Evolutionary conservation across 2,113 vertebrate species (phyloP).

Genomic region (Syrrhaptes paradoxus): DNA sequence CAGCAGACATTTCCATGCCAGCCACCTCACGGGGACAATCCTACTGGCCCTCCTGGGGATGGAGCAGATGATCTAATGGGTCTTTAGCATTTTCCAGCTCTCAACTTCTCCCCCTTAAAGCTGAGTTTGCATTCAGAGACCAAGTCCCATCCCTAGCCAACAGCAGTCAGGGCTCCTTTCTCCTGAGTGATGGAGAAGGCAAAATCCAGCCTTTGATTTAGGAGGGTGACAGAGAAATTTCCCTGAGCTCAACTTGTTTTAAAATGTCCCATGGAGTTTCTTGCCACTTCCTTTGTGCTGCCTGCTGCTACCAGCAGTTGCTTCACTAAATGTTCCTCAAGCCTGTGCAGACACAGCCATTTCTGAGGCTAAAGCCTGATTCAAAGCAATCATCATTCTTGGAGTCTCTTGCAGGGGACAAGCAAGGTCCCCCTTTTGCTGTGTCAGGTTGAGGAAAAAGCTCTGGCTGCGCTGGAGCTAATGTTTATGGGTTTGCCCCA

Average conservation of each 20-base stretch:
- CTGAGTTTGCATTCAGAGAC: neutral
- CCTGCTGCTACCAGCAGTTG: neutral
- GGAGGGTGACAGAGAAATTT: neutral
- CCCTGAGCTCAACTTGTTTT: neutral
- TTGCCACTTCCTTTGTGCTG: neutral
- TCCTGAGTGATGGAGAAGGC: neutral
- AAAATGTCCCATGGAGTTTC: neutral
- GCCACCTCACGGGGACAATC: neutral
- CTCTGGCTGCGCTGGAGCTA: neutral
- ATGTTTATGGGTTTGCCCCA: neutral
- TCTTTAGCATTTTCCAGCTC: slow-evolving; percentile 6
- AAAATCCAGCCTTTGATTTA: slow-evolving; percentile 15
- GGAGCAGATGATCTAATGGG: neutral
- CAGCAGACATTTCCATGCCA: neutral
- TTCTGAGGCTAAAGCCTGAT: neutral
- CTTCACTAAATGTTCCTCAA: neutral
- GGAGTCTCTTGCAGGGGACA: neutral
- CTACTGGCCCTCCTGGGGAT: neutral
- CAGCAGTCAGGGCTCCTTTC: neutral
- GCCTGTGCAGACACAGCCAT: fast-evolving
- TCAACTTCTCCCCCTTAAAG: neutral
- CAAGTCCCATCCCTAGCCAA: neutral
- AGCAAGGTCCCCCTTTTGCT: neutral
- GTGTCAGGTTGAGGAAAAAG: neutral
- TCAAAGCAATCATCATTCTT: neutral